phyloP scores from a whole-genome alignment of 2,113 vertebrate species.

The Mionectes macconnelli region DNA sequence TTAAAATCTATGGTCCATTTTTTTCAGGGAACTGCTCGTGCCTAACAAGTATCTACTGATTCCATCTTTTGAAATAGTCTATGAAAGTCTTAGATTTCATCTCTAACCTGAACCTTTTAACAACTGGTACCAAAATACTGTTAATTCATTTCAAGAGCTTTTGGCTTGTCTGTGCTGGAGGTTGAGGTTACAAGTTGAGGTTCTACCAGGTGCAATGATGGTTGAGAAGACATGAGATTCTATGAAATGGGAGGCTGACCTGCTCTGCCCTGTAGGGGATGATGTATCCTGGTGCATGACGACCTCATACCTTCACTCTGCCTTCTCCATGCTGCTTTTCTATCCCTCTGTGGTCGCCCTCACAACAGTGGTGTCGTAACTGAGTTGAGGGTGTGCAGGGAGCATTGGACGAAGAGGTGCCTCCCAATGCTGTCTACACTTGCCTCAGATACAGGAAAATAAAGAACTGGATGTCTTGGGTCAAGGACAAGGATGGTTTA shows the following conservation, averaged over 20 bases:
- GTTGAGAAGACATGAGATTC: background rate
- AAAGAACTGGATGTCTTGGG: background rate
- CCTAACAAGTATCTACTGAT: background rate
- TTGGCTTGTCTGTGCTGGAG: background rate
- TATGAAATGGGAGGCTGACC: background rate
- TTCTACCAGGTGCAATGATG: background rate
- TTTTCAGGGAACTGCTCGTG: background rate
- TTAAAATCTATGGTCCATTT: background rate
- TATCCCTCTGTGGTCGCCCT: background rate
- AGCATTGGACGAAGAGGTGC: rapidly evolving
- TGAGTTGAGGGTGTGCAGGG: background rate
- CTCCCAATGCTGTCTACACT: background rate
- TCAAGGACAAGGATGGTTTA: background rate
- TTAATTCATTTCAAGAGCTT: background rate
- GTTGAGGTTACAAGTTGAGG: background rate
- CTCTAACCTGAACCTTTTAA: background rate
- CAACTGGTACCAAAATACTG: background rate
- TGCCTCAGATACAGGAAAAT: background rate
- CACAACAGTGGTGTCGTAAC: rapidly evolving
- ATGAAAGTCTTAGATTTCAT: background rate
- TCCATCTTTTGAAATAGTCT: background rate
- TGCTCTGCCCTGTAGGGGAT: background rate
- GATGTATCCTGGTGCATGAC: background rate
- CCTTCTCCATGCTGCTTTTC: background rate
- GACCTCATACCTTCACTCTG: background rate